phyloP scores from a whole-genome alignment of 2,113 vertebrate species.

The Eclectus roratus region DNA sequence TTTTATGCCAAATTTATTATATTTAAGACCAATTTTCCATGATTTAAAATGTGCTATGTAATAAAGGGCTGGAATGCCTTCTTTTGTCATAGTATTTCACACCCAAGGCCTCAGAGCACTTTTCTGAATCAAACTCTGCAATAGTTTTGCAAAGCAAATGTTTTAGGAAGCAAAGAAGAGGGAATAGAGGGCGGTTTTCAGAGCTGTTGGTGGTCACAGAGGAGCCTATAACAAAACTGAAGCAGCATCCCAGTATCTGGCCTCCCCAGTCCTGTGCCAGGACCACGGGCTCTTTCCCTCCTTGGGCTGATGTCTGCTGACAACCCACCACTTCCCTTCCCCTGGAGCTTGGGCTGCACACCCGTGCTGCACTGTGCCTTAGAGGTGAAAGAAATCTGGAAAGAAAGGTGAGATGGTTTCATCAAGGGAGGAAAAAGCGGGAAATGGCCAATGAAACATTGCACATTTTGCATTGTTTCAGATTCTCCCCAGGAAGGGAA shows the following conservation, averaged over 20 bases:
- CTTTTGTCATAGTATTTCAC: constrained; percentile 38
- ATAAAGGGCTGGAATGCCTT: constrained; percentile 25
- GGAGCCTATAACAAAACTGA: not conserved
- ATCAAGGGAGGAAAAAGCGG: accelerated
- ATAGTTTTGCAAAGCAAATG: not conserved
- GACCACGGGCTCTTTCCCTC: not conserved
- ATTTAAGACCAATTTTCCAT: constrained; percentile 51
- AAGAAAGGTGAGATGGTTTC: not conserved
- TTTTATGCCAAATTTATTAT: constrained; percentile 40
- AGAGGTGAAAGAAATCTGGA: accelerated
- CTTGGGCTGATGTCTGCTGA: not conserved
- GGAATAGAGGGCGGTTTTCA: not conserved
- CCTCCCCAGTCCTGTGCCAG: accelerated
- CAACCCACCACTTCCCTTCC: not conserved
- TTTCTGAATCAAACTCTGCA: constrained; percentile 22
- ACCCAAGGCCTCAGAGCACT: constrained; percentile 30
- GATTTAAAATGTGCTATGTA: constrained; percentile 44
- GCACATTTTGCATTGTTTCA: not conserved
- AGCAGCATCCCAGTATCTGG: not conserved
- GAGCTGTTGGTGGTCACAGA: not conserved
- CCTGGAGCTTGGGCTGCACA: not conserved
- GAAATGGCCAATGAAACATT: not conserved
- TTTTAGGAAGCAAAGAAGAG: not conserved
- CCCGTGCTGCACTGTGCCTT: accelerated
- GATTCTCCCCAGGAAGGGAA: not conserved